A percentile compares a stretch with the other conserved stretches of the same genome.
These are phyloP conservation scores for Zaprionus capensis DNA, from an alignment of 1,140 invertebrate species.

Conservation along the genomic window DNA sequence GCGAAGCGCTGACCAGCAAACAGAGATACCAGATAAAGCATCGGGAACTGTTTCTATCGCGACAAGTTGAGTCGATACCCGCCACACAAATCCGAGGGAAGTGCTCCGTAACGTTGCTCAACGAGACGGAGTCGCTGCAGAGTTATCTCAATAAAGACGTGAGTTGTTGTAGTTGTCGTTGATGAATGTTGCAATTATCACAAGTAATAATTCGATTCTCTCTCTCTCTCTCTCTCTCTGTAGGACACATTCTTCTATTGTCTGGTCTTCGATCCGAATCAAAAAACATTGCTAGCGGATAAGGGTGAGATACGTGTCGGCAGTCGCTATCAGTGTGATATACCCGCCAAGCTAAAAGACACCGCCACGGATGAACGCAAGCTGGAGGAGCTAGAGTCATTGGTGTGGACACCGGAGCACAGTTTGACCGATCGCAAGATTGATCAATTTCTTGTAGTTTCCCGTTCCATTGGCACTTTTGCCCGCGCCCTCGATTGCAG, in stretches of 20 bases:
- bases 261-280: conserved; percentile 99
- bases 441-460: conserved; percentile 99
- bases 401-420: conserved; percentile 97
- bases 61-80: conserved; percentile 98
- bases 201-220: neutral
- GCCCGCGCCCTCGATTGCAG: conserved; percentile 99
- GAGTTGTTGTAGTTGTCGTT: conserved; percentile 84
- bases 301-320: conserved; percentile 97
- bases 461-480: conserved; percentile 99
- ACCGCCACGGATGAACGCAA: conserved; percentile 91
- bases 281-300: conserved; percentile 99
- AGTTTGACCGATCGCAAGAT: conserved; percentile 97
- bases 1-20: conserved; percentile 87
- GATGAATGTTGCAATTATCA: neutral
- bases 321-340: conserved; percentile 97
- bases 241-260: conserved; percentile 99
- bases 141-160: conserved; percentile 99
- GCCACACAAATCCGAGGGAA: conserved; percentile 99
- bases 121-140: conserved; percentile 97
- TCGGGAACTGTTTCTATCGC: conserved; percentile 98
- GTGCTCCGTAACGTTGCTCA: conserved; percentile 98
- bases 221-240: conserved; percentile 30
- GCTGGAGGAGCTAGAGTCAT: conserved; percentile 92
- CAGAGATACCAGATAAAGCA: conserved; percentile 98
- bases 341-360: conserved; percentile 90